Conservation (phyloP, 2,888 invertebrate species). For the Hoplodrina blanda region DNA sequence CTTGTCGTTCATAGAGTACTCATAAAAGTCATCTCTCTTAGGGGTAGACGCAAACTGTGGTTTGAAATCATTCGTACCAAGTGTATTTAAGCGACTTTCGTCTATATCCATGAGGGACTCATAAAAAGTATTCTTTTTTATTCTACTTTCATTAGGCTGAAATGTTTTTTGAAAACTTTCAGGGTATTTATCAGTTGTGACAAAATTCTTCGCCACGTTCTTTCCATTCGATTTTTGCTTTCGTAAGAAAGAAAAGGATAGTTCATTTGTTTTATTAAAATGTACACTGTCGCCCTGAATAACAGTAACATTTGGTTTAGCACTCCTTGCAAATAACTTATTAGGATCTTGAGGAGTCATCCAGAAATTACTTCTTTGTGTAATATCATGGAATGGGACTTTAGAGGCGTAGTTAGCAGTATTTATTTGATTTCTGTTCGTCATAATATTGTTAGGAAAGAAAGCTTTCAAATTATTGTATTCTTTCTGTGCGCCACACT, state of each 20-base stretch:
- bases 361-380: conserved; percentile 17
- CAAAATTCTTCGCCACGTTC: neutral
- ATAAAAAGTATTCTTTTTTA: conserved; percentile 6
- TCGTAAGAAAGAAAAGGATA: conserved; percentile 69
- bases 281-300: neutral
- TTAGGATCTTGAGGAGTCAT: neutral
- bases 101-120: conserved; percentile 12
- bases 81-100: conserved; percentile 15
- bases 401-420: neutral
- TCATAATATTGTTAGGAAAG: conserved; percentile 12
- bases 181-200: conserved; percentile 5
- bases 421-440: conserved; percentile 13
- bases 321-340: neutral
- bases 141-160: conserved; percentile 5
- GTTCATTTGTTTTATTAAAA: conserved; percentile 44
- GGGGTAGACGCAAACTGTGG: conserved; percentile 79
- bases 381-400: conserved; percentile 8
- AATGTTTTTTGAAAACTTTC: conserved; percentile 32
- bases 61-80: conserved; percentile 66
- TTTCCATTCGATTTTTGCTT: conserved; percentile 32
- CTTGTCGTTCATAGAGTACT: conserved; percentile 22
- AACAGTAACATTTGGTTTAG: neutral
- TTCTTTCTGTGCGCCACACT: conserved; percentile 62
- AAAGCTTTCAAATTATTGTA: conserved; percentile 39
- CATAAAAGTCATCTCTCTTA: conserved; percentile 57